A percentile compares a stretch with the other conserved stretches of the same genome.
Conservation (phyloP, 2,888 invertebrate species). For the Dicroscelio sp. region DNA sequence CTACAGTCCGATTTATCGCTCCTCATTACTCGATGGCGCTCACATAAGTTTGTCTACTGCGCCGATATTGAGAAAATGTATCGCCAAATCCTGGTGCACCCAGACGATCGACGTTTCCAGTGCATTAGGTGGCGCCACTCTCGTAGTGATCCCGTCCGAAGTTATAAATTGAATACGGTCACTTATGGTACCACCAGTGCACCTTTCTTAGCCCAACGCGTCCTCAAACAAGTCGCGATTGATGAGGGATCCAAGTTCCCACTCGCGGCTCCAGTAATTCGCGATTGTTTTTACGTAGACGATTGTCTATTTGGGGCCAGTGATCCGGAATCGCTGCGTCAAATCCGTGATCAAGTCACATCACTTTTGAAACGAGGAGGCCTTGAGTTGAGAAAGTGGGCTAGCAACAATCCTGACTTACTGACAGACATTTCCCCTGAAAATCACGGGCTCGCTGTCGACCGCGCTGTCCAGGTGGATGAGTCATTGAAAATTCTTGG, state of each 20-base stretch:
- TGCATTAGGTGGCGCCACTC: background rate
- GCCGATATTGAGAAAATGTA: background rate
- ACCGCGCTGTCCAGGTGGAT: no score
- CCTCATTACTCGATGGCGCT: background rate
- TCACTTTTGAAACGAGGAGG: background rate
- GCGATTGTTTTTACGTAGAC: background rate
- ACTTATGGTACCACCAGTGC: background rate
- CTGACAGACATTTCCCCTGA: no score
- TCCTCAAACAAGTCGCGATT: background rate
- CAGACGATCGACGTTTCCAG: background rate
- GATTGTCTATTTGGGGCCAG: background rate
- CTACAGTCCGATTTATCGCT: background rate
- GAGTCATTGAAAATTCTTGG: no score
- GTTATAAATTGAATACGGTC: background rate
- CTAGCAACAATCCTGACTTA: no score
- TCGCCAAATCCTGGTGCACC: background rate
- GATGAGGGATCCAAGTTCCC: background rate
- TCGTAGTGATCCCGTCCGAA: background rate
- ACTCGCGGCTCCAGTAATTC: background rate
- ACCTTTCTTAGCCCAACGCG: background rate
- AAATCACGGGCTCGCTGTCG: no score
- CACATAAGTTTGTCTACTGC: background rate
- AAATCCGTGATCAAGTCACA: background rate
- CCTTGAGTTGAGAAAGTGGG: background rate
- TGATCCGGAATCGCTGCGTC: background rate